phyloP scores from a whole-genome alignment of 1,140 invertebrate species.

The Zophobas atratus region DNA sequence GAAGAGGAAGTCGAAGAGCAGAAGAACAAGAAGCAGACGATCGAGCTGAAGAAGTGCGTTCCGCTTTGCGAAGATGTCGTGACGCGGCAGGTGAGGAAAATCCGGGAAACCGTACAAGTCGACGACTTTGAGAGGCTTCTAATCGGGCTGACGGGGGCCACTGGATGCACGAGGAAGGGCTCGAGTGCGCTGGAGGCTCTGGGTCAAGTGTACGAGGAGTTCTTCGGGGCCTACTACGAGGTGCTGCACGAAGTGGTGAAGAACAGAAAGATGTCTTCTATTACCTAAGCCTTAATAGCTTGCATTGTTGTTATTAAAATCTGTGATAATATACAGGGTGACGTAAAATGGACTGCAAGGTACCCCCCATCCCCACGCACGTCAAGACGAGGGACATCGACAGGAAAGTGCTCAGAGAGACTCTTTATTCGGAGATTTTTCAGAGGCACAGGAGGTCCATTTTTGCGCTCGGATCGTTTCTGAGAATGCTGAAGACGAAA shows the following conservation, averaged over 20 bases:
- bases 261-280: conserved; percentile 39
- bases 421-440: conserved; percentile 86
- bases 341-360: conserved; percentile 59
- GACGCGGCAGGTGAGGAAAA: conserved; percentile 45
- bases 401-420: conserved; percentile 81
- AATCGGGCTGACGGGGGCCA: conserved; percentile 40
- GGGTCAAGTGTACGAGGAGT: conserved; percentile 56
- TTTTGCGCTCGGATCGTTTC: conserved; percentile 84
- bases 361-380: conserved; percentile 51
- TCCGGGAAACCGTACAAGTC: conserved; percentile 59
- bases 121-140: conserved; percentile 61
- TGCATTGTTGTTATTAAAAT: not conserved
- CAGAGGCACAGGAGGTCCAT: conserved; percentile 84
- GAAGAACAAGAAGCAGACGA: conserved; percentile 50
- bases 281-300: conserved; percentile 8
- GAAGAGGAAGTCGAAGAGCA: conserved; percentile 45
- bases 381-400: conserved; percentile 68
- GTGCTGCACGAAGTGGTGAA: conserved; percentile 48
- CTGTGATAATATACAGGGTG: conserved; percentile 52
- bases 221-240: conserved; percentile 56
- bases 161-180: conserved; percentile 42
- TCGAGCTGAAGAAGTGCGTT: conserved; percentile 13
- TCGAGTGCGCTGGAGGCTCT: conserved; percentile 19
- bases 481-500: conserved; percentile 84
- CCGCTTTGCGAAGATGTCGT: not conserved